Conservation (phyloP, 2,797 vertebrate species). For the Takifugu rubripes region DNA sequence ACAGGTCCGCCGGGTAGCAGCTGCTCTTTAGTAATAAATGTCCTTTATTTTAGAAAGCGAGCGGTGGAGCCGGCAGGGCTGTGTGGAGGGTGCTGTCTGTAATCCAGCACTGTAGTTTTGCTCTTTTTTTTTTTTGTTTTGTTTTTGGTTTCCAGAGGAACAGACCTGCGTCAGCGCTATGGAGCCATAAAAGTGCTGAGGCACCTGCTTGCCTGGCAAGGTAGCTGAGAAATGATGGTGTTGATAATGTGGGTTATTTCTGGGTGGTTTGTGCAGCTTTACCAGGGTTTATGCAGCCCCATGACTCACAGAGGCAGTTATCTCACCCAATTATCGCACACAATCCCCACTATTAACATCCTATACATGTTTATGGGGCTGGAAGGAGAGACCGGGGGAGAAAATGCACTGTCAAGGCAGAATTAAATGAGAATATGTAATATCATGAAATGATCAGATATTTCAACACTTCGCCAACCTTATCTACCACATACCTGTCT, state of each 20-base stretch:
- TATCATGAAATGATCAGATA: neutral
- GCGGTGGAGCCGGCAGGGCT: conserved; percentile 33
- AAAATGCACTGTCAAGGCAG: conserved; percentile 7
- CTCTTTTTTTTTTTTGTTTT: too few species aligned
- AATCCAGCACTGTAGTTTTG: conserved; percentile 62
- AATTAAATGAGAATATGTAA: conserved; percentile 5
- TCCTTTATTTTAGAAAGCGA: conserved; percentile 70
- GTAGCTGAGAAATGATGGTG: conserved; percentile 60
- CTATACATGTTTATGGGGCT: conserved; percentile 50
- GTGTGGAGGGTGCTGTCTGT: conserved; percentile 40
- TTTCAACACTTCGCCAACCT: neutral
- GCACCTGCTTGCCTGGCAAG: conserved; percentile 49
- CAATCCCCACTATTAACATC: conserved; percentile 57
- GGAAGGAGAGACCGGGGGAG: conserved; percentile 18
- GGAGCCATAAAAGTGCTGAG: conserved; percentile 70
- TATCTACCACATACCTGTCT: neutral
- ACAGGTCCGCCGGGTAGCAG: conserved; percentile 31
- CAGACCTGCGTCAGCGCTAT: conserved; percentile 59
- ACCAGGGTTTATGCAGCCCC: conserved; percentile 50
- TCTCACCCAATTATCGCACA: conserved; percentile 65
- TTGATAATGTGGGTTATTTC: conserved; percentile 67
- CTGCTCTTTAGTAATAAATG: conserved; percentile 62
- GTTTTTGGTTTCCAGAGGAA: conserved; percentile 50
- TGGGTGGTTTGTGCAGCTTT: conserved; percentile 70
- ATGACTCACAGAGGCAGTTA: conserved; percentile 61